Conservation (phyloP, 2,888 invertebrate genomes). For the Stegophylla sp. region DNA sequence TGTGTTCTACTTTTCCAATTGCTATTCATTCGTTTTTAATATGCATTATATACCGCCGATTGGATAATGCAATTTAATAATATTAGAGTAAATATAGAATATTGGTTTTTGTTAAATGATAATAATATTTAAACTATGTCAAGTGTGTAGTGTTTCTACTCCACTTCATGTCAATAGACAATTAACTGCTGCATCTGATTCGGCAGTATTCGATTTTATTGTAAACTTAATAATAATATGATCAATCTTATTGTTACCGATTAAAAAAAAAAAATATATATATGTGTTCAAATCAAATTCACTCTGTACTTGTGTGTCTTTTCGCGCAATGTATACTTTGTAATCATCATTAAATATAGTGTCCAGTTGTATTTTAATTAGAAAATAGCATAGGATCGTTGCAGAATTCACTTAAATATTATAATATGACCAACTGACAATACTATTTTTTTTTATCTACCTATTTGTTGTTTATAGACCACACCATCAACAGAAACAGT, state of each 20-base stretch:
- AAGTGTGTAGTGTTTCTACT: conserved; percentile 11
- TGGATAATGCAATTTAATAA: not conserved
- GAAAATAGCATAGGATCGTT: no score
- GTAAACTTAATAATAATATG: not conserved
- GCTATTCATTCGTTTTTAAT: not conserved
- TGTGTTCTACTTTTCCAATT: conserved; percentile 1
- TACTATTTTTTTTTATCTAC: no score
- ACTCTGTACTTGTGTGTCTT: not conserved
- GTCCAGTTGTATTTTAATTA: no score
- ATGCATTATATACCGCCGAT: not conserved
- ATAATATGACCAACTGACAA: no score
- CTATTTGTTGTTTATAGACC: no score
- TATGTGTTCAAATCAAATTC: not conserved
- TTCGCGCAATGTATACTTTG: not conserved
- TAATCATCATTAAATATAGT: no score
- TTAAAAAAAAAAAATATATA: no score
- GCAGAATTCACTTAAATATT: no score
- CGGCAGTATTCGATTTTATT: not conserved
- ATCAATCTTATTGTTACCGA: not conserved
- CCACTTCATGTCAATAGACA: conserved; percentile 10
- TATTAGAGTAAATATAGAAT: conserved; percentile 4
- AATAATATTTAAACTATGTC: conserved; percentile 19
- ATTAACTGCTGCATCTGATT: not conserved
- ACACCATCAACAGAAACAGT: no score
- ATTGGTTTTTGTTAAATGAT: conserved; percentile 12